Evolutionary conservation across 2,113 vertebrate species (phyloP), one percentile per base, ranked within the genome.

Genomic region (Gnathonemus echidnorhynchus): DNA sequence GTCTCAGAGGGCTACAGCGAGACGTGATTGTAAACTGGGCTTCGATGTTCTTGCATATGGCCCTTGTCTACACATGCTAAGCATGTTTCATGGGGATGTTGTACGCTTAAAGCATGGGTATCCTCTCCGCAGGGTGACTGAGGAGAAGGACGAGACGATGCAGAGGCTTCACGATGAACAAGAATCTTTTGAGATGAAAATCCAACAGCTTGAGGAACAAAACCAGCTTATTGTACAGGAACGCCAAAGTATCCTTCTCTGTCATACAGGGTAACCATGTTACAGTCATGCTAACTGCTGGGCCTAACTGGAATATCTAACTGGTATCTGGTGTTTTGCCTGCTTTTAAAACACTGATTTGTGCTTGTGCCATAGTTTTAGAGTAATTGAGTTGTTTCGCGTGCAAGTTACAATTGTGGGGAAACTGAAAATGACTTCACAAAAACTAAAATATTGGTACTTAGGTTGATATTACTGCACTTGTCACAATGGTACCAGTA

Each of bases 181-280:
- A 88, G 97, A 97, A 90, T 96, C 96, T 0, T 99, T 98, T 93
- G 98, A 98, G 93, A 96, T 95, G 95, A 98, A 98, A 93, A 98
- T 99, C 92, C 97, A 96, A 87, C 96, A 98, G 86, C 95, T 99
- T 92, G 98, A 98, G 94, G 95, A 98, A 58, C 97, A 99, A 94
- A 99, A 99, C 91, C 93, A 95, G 88, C 91, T 98, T 90, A 99
- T 99, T 93, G 93, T 97, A 90, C 95, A 96, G 90, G 98, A 99
- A 95, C 97, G 98, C 95, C 98, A 97, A 96, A 96, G 98, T 99
- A 99, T 99, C 98, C 98, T 99, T 98, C 94, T 13, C 49, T 27
- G 24, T 52, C 85, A 52, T 94, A 93, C 27, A 7, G 48, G 10
- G 27, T 52, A 27, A 27, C 62, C n/a, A 66, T 66, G 62, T 7